Evolutionary conservation across 2,888 invertebrate genomes (phyloP), one percentile per base, ranked within the genome.

Genomic region (Pseudolycoriella hygida): DNA sequence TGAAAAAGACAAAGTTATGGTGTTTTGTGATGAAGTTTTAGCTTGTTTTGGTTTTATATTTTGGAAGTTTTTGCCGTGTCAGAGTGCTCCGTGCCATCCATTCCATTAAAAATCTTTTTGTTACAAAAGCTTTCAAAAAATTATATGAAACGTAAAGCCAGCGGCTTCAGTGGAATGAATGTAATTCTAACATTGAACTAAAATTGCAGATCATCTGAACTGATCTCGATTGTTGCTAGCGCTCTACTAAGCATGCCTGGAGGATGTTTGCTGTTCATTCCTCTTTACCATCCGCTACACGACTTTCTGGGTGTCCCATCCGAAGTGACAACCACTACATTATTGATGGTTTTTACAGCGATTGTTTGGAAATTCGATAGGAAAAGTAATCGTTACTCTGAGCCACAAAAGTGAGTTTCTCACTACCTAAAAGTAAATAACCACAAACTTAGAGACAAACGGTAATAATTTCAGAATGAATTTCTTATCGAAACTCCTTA

Each of bases 231-330:
- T 1, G 18, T 77, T 8, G 52, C 80, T 30, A 70, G 83, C 1
- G 71, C 73, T 1, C 51, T 78, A 3, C 60, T 81, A 44, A 79
- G 82, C 17, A 78, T 81, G 71, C 79, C 81, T 3, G 74, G 79
- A 1, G 84, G 85, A 1, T 73, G 82, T 1, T 56, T 81, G 2
- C 64, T 81, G 55, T 85, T 86, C 58, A 60, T 81, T 12, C 73
- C 78, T 0, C 64, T 84, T 49, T 86, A 86, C 62, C 85, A 86
- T 55, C 77, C 81, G 0, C 67, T 85, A 1, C 85, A 85, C 57
- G 85, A 86, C 57, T 58, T 71, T 12, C 68, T 62, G 51, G 66
- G 71, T 15, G 68, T 86, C 31, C 82, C 82, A 59, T 72, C 80
- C 0, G 84, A 84, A 67, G 73, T 80, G 17, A 77, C 80, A 3